Conservation (phyloP, 2,888 invertebrate species). For the Ectemnius continuus region DNA sequence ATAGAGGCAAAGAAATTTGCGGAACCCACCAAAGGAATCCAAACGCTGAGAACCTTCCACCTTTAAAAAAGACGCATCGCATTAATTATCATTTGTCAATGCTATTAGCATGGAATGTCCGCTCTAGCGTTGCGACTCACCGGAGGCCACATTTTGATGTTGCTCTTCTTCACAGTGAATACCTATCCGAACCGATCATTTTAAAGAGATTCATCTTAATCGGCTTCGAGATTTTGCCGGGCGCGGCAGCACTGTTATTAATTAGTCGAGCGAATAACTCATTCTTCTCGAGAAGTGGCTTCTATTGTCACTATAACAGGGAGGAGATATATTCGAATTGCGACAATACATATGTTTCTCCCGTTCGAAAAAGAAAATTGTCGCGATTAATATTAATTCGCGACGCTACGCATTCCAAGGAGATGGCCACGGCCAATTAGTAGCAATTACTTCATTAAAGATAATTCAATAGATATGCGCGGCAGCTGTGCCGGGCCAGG, state of each 20-base stretch:
- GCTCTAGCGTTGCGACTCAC: too few species aligned
- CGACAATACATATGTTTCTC: constrained; percentile 4
- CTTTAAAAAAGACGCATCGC: constrained; percentile 28
- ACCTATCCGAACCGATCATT: too few species aligned
- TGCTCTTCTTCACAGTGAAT: too few species aligned
- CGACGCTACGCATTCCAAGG: background rate
- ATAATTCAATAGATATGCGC: background rate
- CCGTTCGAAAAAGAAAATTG: constrained; percentile 7
- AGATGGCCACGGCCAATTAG: background rate
- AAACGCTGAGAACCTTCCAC: constrained; percentile 28
- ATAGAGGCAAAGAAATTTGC: constrained; percentile 42
- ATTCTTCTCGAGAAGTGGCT: too few species aligned
- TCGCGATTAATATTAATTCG: constrained; percentile 23
- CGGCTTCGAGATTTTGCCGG: too few species aligned
- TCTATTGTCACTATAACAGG: background rate
- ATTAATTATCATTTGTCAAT: constrained; percentile 25
- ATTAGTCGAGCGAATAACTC: constrained; percentile 10
- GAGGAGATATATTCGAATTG: constrained; percentile 7
- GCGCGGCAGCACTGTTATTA: too few species aligned
- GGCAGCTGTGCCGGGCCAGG: constrained; percentile 6
- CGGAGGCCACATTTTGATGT: too few species aligned
- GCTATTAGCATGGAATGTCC: constrained; percentile 17
- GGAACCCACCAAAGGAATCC: constrained; percentile 27
- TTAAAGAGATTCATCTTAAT: too few species aligned
- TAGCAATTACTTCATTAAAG: background rate